Evolutionary conservation across 37 sponge, comb jelly and placozoan genomes (phyloP).

Genomic region (Oscarella lobularis): DNA sequence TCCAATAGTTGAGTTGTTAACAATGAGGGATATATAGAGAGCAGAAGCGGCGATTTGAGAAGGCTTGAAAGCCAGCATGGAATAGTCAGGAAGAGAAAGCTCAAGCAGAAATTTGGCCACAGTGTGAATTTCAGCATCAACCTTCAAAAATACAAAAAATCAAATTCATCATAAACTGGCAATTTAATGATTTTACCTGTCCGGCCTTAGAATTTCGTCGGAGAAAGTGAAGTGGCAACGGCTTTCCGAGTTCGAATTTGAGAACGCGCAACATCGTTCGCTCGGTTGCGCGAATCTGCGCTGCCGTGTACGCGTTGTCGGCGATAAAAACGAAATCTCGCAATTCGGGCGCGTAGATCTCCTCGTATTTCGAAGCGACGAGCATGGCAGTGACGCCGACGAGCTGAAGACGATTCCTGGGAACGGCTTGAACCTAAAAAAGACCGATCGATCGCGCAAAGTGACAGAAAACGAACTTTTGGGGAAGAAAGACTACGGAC

Average conservation of each 20-base stretch:
- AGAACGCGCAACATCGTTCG: conserved; percentile 50
- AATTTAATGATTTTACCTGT: conserved; percentile 39
- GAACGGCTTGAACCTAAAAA: not conserved
- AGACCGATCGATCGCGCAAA: no score
- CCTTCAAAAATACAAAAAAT: not conserved
- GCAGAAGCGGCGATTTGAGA: conserved; percentile 80
- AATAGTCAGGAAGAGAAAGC: conserved; percentile 51
- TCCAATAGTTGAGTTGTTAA: conserved; percentile 6
- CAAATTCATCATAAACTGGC: conserved; percentile 1
- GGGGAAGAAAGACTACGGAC: no score
- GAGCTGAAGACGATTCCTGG: conserved; percentile 81
- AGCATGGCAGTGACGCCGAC: conserved; percentile 96
- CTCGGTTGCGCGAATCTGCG: conserved; percentile 82
- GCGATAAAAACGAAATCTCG: conserved; percentile 95
- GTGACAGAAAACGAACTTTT: no score
- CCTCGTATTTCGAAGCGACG: conserved; percentile 97
- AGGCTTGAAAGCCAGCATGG: conserved; percentile 56
- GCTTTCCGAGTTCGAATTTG: conserved; percentile 77
- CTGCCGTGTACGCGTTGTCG: conserved; percentile 71
- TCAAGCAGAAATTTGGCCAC: not conserved
- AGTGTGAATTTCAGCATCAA: conserved; percentile 26
- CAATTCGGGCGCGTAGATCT: conserved; percentile 95
- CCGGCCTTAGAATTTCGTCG: conserved; percentile 95
- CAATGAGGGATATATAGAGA: conserved; percentile 52
- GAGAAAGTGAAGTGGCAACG: conserved; percentile 90